A percentile compares a stretch with the other conserved stretches of the same genome.
Evolutionary conservation across 1,140 invertebrate species (phyloP).

Genomic region (Tribolium castaneum): DNA sequence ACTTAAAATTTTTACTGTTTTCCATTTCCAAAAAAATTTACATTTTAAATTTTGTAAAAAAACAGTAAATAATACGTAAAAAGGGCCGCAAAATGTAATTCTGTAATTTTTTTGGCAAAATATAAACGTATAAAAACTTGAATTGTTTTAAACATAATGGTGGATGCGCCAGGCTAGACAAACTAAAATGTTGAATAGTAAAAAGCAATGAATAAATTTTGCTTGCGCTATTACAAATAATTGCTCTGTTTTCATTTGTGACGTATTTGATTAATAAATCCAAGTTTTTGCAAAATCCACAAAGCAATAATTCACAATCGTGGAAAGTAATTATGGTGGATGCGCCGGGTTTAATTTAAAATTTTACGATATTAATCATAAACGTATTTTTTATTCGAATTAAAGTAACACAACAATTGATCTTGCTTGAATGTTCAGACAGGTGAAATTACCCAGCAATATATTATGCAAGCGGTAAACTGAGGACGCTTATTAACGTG

Average conservation of each 20-base stretch:
- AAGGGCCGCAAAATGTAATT: no score
- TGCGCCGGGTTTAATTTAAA: not conserved
- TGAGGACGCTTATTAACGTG: conserved; percentile 16
- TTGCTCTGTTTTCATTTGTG: not conserved
- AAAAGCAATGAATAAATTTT: not conserved
- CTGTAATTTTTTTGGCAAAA: no score
- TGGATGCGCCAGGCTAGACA: not conserved
- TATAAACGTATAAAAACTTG: no score
- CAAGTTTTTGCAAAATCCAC: not conserved
- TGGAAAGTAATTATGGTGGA: conserved; percentile 2
- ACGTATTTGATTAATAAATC: not conserved
- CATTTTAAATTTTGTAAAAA: no score
- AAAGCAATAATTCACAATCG: not conserved
- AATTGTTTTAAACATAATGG: not conserved
- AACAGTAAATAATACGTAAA: no score
- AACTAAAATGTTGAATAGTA: not conserved
- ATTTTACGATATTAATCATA: not conserved
- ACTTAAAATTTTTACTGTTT: no score
- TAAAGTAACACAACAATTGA: conserved; percentile 5
- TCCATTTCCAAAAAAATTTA: no score
- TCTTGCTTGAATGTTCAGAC: not conserved
- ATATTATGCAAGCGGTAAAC: conserved; percentile 9
- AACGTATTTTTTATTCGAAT: not conserved
- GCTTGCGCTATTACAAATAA: not conserved
- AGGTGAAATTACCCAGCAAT: conserved; percentile 5